These are phyloP conservation scores for Geotrupes spiniger DNA, from an alignment of 2,888 invertebrate species.

Conservation along the genomic window DNA sequence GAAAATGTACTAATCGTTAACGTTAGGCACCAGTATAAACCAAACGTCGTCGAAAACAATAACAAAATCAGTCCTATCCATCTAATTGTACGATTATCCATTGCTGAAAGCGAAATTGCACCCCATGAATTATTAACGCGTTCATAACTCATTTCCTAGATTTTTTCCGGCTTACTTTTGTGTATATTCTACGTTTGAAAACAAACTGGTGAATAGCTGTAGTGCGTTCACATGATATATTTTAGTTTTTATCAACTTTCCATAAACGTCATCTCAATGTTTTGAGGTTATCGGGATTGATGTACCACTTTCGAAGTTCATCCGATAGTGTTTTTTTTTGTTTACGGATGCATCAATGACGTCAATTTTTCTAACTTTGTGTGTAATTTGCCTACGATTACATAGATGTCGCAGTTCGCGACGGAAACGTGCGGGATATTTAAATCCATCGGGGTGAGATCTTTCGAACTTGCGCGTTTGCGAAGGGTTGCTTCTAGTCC, in stretches of 20 bases:
- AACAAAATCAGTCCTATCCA: slow-evolving; percentile 48
- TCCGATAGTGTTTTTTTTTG: too few species aligned
- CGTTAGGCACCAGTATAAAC: slow-evolving; percentile 46
- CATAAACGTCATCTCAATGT: slow-evolving; percentile 24
- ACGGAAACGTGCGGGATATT: too few species aligned
- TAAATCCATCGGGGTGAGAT: too few species aligned
- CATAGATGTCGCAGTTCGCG: too few species aligned
- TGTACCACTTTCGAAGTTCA: too few species aligned
- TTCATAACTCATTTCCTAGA: too few species aligned
- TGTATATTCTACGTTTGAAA: not conserved
- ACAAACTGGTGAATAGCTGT: not conserved
- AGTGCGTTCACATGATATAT: slow-evolving; percentile 19
- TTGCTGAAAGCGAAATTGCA: slow-evolving; percentile 14
- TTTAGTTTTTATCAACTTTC: slow-evolving; percentile 22
- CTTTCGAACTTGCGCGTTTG: too few species aligned
- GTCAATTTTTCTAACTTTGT: too few species aligned
- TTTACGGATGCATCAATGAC: too few species aligned
- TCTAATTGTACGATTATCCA: slow-evolving; percentile 32
- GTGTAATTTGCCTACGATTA: too few species aligned
- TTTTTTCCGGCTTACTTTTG: too few species aligned
- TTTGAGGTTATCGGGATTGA: slow-evolving; percentile 25
- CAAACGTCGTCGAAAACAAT: slow-evolving; percentile 48
- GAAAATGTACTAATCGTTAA: slow-evolving; percentile 39
- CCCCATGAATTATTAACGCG: slow-evolving; percentile 8
- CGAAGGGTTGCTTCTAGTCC: too few species aligned